phyloP scores from a whole-genome alignment of 2,888 invertebrate genomes.

The Tachystola acroxantha region DNA sequence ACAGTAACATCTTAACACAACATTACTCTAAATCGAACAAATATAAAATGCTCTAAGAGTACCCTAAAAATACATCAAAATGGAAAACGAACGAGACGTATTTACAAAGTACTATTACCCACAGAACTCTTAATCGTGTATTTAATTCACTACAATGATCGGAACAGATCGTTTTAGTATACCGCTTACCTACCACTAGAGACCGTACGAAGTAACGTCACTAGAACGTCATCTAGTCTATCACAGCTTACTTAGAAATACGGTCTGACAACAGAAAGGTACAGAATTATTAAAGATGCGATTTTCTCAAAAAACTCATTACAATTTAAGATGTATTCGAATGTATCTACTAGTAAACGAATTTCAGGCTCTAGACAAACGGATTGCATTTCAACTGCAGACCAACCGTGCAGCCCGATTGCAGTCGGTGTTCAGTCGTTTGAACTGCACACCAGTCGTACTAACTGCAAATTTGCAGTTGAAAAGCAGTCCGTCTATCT shows the following conservation, averaged over 20 bases:
- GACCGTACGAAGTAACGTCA: constrained; percentile 42
- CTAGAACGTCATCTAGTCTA: constrained; percentile 69
- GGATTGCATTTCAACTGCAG: too few relatives aligned
- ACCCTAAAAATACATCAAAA: constrained; percentile 73
- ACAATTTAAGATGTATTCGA: too few relatives aligned
- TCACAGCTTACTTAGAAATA: constrained; percentile 70
- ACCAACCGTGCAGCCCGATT: too few relatives aligned
- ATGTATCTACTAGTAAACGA: too few relatives aligned
- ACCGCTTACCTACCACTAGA: constrained; percentile 61
- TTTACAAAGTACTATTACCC: constrained; percentile 63
- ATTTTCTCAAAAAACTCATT: too few relatives aligned
- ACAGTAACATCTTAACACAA: constrained; percentile 51
- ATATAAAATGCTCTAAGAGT: constrained; percentile 65
- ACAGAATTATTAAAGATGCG: too few relatives aligned
- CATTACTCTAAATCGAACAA: constrained; percentile 56
- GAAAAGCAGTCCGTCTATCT: too few relatives aligned
- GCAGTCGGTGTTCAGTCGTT: too few relatives aligned
- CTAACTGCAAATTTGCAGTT: too few relatives aligned
- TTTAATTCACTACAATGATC: constrained; percentile 42
- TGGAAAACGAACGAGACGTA: constrained; percentile 62
- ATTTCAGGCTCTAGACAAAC: too few relatives aligned
- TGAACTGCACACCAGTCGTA: too few relatives aligned
- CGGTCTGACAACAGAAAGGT: too few relatives aligned
- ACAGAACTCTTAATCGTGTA: constrained; percentile 54
- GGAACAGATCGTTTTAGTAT: constrained; percentile 39